Base-by-base conservation (phyloP, 2,113 vertebrate genomes). In the Nothocercus nigrocapillus region DNA sequence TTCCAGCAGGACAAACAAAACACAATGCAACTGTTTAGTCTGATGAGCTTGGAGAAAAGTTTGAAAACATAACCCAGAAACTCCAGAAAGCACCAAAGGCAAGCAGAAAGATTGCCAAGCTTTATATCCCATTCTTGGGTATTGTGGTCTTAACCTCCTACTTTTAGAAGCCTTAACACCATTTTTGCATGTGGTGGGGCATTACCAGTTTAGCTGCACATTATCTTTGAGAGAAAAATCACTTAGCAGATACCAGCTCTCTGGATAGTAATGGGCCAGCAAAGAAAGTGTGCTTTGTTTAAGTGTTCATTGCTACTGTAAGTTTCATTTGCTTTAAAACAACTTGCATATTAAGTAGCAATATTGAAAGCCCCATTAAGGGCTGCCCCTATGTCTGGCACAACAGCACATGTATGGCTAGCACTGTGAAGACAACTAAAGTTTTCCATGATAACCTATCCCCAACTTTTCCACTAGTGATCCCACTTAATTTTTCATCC, bases 271-370 rank as follows among this genome's bases (percentile, higher is more conserved):
- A 95, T 90, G 85, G 88, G 24, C 76, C 90, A 61, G 80, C 2
- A 58, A 95, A 95, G 90, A 96, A 94, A 96, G 93, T 86, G 92
- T 73, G 92, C 61, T 94, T 97, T 95, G 51, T 68, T 94, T 75
- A 94, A 97, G 90, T 28, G 80, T 90, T 94, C 93, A 92, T 95
- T 94, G 91, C 76, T 73, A 68, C 21, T 53, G 68, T 82, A 56
- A 95, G 82, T 95, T 88, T 94, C 82, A 72, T 88, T 90, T 84
- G 85, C 93, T 95, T 95, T 93, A 89, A 70, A 94, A 93, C 88
- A 96, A 95, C 96, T 96, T 94, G 93, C 92, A 90, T 96, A 95
- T 96, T 95, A 96, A 97, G 80, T 78, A 95, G 94, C 82, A 91
- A 83, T 93, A 96, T 95, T 94, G 56, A 78, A 95, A 95, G 92